Evolutionary conservation across 2,797 vertebrate genomes (phyloP).

Genomic region (Staurois parvus): DNA sequence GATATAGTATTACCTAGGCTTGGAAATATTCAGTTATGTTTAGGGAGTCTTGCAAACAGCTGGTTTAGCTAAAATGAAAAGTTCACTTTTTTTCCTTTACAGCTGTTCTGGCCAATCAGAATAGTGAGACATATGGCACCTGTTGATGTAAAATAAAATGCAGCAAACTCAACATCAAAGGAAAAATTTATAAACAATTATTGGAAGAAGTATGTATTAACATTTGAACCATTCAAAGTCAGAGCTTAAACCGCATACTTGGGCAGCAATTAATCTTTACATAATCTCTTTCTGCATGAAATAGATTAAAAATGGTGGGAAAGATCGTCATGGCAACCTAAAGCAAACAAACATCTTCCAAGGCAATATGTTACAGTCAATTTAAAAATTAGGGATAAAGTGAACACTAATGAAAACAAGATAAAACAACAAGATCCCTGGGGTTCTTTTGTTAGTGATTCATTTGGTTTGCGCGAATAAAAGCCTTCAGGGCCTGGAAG

Average conservation of each 20-base stretch:
- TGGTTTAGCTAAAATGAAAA: slow-evolving; percentile 12
- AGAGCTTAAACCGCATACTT: neutral
- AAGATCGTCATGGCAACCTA: slow-evolving; percentile 8
- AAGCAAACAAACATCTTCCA: slow-evolving; percentile 20
- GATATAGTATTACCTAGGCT: no score
- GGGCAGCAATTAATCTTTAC: neutral
- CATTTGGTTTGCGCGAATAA: neutral
- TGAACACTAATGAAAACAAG: slow-evolving; percentile 34
- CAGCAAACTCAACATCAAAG: neutral
- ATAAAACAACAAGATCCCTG: neutral
- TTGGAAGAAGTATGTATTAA: neutral
- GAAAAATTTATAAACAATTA: neutral
- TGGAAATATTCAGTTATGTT: neutral
- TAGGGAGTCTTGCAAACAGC: neutral
- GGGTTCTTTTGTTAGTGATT: slow-evolving; percentile 18
- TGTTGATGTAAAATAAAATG: slow-evolving; percentile 4
- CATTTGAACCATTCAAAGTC: neutral
- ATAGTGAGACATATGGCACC: slow-evolving; percentile 3
- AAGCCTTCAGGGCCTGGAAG: slow-evolving; percentile 5
- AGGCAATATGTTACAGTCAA: slow-evolving; percentile 29
- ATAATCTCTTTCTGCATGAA: slow-evolving; percentile 27
- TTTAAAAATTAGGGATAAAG: slow-evolving; percentile 36
- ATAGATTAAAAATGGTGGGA: slow-evolving; percentile 10
- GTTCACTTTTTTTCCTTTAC: neutral
- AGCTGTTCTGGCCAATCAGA: slow-evolving; percentile 21